Base-by-base conservation (phyloP, 2,113 vertebrate species). In the Sander lucioperca region DNA sequence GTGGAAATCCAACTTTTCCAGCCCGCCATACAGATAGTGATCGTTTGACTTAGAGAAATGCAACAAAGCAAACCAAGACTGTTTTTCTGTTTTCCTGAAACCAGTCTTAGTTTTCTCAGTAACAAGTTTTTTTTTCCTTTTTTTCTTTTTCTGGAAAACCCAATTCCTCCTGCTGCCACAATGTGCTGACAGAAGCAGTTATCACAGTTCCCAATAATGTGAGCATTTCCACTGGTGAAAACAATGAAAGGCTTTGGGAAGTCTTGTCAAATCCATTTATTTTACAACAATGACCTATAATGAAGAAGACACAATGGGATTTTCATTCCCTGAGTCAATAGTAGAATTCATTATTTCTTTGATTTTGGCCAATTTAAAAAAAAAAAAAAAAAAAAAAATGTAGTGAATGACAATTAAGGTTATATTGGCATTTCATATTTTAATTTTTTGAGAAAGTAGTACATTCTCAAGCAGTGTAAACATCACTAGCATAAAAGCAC, bases 161-260 rank as follows among this genome's bases (percentile, higher is more conserved):
- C 57, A 16, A 77, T 83, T 75, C 70, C 74, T 87, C 57, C 50
- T 39, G 75, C 39, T 53, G 64, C 83, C 67, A 77, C 84, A 83
- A 79, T 92, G 77, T 92, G 93, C 94, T 94, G 91, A 94, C 91
- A 84, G 90, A 83, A 68, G 90, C 92, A 90, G 83, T 92, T 93
- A 89, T 89, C 86, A 75, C 77, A 68, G 84, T 78, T 74, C 74
- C 81, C 78, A 88, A 82, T 91, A 89, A 86, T 89, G 80, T 71
- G 71, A 91, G 79, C 65, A 45, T 91, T 91, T 91, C 87, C 86
- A 83, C 87, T 70, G 74, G 69, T 87, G 77, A 90, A 82, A 82
- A 89, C 83, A 88, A 89, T 90, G 83, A 88, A 81, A 86, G 78
- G 79, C 87, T 84, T 71, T 74, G 54, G 79, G 86, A 90, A 86